A percentile compares a stretch with the other conserved stretches of the same genome.
Conservation (phyloP, 1,140 invertebrate genomes). For the roundworm (Caenorhabditis elegans) region DNA sequence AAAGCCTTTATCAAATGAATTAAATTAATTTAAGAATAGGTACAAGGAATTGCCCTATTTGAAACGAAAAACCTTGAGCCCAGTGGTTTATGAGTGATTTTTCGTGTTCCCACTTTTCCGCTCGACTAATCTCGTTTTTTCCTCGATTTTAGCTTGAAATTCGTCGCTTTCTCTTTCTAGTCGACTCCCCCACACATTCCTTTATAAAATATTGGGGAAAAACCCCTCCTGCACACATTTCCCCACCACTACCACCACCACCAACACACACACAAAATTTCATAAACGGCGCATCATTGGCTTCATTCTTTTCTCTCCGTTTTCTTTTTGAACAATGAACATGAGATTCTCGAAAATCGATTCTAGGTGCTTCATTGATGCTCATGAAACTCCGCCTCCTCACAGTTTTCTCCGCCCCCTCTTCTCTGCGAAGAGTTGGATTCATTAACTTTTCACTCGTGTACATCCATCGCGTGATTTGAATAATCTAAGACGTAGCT, state of each 20-base stretch:
- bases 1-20: no score
- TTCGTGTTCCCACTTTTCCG: no score
- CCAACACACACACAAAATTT: background rate
- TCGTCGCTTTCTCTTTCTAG: no score
- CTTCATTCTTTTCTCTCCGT: background rate
- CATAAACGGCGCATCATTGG: background rate
- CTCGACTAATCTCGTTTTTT: no score
- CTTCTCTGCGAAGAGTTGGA: background rate
- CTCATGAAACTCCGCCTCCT: background rate
- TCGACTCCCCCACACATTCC: no score
- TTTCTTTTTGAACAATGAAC: background rate
- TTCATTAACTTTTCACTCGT: constrained; percentile 34
- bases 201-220: no score
- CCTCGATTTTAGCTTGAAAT: no score
- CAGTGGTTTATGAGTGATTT: no score
- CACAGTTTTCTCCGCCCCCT: background rate
- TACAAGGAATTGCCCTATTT: no score
- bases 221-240: no score
- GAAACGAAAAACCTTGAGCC: no score
- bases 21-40: no score
- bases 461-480: background rate
- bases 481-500: background rate
- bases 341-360: background rate
- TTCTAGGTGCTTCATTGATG: background rate
- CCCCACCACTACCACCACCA: background rate